Percentiles rank a stretch among this genome's conserved stretches.
These are phyloP conservation scores for Meiosimyza platycephala DNA, from an alignment of 2,888 invertebrate species.

Conservation along the genomic window DNA sequence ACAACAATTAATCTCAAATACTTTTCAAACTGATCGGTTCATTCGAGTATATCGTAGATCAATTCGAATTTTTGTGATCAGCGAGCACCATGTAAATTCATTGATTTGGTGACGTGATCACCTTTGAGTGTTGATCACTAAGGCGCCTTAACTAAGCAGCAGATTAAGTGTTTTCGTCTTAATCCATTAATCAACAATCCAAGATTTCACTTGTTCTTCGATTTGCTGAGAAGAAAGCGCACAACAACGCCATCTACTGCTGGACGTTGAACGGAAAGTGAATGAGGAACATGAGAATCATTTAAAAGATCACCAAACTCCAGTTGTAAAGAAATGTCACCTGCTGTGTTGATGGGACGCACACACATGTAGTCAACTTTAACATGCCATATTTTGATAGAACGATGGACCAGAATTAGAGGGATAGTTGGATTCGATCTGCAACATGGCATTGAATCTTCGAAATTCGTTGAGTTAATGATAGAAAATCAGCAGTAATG, in stretches of 20 bases:
- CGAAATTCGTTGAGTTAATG: constrained; percentile 7
- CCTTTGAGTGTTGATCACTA: constrained; percentile 38
- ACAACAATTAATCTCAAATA: constrained; percentile 61
- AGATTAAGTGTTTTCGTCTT: constrained; percentile 65
- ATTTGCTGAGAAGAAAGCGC: background rate
- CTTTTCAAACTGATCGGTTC: background rate
- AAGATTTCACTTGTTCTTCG: constrained; percentile 23
- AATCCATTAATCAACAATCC: constrained; percentile 60
- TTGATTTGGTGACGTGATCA: constrained; percentile 27
- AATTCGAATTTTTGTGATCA: constrained; percentile 22
- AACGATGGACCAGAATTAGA: constrained; percentile 23
- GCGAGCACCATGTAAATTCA: background rate
- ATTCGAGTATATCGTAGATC: background rate
- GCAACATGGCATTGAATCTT: constrained; percentile 16
- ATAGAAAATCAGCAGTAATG: background rate
- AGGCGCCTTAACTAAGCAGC: constrained; percentile 62
- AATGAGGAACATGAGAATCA: constrained; percentile 7
- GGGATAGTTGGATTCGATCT: no score
- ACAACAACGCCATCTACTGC: constrained; percentile 2
- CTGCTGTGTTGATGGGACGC: constrained; percentile 53
- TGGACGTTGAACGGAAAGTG: background rate
- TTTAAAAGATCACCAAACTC: constrained; percentile 20
- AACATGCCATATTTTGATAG: constrained; percentile 9
- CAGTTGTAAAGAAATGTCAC: constrained; percentile 52
- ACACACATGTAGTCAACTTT: constrained; percentile 44